Evolutionary conservation across 2,113 vertebrate species (phyloP), one percentile per base, ranked within the genome.

Genomic region (Oceanites oceanicus): DNA sequence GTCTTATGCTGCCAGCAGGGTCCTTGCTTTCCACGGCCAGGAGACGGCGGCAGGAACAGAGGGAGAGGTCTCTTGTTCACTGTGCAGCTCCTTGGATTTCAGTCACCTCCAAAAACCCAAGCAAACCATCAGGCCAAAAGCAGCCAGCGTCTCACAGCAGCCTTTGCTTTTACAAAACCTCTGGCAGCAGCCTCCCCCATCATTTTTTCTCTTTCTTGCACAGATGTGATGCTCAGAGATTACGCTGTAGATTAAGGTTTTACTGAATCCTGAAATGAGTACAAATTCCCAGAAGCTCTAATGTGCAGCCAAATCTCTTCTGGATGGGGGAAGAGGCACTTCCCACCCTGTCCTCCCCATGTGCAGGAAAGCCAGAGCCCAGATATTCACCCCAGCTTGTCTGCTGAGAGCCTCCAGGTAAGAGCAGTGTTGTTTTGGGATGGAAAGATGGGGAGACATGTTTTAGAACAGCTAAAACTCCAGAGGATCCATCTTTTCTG

Each of bases 231-330:
- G 59, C 81, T 77, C 72, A 65, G 95, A 94, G 92, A 95, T 97
- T 97, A 97, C 5, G 81, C 93, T 72, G 82, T 93, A 97, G 97
- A 96, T 93, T 96, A 97, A 92, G 91, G 71, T 70, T 97, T 97
- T 96, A 96, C 62, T 59, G 85, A 52, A 92, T 88, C 88, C 94
- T 65, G 92, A 97, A 92, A 93, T 27, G 83, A 97, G 87, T 38
- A 36, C 91, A 97, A 74, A 86, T 96, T 93, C 93, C 88, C 94
- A 61, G 92, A 75, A 65, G 95, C 90, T 84, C 40, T 65, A 52
- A 42, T 2, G 13, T 70, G 38, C 2, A 0, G 68, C n/a, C 53
- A 75, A 15, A 94, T 90, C 92, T 90, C 91, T 59, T 42, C 72
- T 68, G 78, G 50, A 63, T 84, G 75, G 81, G 44, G 52, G 56